phyloP scores from a whole-genome alignment of 2,113 vertebrate genomes.

The Boleophthalmus pectinirostris region DNA sequence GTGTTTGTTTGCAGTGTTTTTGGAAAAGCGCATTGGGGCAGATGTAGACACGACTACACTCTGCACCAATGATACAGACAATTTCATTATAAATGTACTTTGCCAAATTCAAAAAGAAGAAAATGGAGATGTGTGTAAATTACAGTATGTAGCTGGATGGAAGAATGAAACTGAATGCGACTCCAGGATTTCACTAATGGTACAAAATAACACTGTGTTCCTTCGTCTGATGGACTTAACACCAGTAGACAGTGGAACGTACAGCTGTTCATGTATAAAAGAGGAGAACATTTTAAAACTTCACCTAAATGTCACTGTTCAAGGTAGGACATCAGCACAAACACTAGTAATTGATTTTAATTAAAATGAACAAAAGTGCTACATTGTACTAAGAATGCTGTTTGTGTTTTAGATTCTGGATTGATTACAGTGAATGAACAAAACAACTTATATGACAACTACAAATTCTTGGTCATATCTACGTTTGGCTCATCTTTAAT shows the following conservation, averaged over 20 bases:
- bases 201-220: constrained; percentile 19
- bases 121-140: not conserved
- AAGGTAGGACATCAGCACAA: not conserved
- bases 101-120: constrained; percentile 17
- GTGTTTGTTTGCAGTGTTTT: constrained; percentile 10
- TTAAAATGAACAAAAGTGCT: too few species aligned
- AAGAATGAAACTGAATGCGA: not conserved
- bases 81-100: fast-evolving
- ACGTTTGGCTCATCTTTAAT: too few species aligned
- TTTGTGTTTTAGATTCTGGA: not conserved
- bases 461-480: not conserved
- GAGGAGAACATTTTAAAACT: fast-evolving
- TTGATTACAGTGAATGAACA: not conserved
- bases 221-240: constrained; percentile 23
- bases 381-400: not conserved
- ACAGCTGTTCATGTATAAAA: not conserved
- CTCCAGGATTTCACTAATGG: constrained; percentile 8
- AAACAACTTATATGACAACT: not conserved
- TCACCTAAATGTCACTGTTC: constrained; percentile 10
- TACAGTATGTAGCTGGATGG: fast-evolving
- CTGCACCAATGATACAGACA: not conserved
- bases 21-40: constrained; percentile 7
- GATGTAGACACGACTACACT: constrained; percentile 6
- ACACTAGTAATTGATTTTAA: too few species aligned
- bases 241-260: constrained; percentile 22